Evolutionary conservation across 2,113 vertebrate genomes (phyloP).

Genomic region (Myrmecophaga tridactyla): DNA sequence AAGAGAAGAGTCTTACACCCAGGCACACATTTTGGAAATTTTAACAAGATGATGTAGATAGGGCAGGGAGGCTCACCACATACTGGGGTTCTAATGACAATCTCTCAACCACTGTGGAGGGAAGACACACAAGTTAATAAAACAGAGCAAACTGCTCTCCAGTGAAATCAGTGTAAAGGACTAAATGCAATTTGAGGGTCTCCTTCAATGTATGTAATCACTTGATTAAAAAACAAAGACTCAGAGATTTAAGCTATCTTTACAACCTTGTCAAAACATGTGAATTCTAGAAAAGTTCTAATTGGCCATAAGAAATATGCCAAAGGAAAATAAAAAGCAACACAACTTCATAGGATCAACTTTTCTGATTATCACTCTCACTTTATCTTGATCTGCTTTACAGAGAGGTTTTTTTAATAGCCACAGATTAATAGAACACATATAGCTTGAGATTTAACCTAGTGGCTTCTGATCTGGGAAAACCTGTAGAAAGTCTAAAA

Average conservation of each 20-base stretch:
- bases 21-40: not conserved
- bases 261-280: constrained; percentile 22
- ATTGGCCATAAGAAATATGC: not conserved
- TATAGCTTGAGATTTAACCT: constrained; percentile 64
- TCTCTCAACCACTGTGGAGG: not conserved
- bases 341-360: not conserved
- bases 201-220: not conserved
- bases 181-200: not conserved
- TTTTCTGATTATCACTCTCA: not conserved
- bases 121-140: not conserved
- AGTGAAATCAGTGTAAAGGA: not conserved
- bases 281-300: constrained; percentile 5
- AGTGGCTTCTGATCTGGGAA: constrained; percentile 72
- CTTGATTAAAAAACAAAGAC: constrained; percentile 27
- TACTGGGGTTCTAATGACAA: not conserved
- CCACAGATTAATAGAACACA: constrained; percentile 1
- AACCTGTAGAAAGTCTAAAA: constrained; percentile 79
- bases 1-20: not conserved
- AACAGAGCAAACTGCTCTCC: not conserved
- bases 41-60: not conserved
- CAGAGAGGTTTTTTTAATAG: constrained; percentile 29
- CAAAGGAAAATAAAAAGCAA: not conserved
- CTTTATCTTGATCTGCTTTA: not conserved
- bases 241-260: not conserved
- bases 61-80: not conserved